Percentiles rank a stretch among this genome's conserved stretches.
phyloP scores from a whole-genome alignment of 2,113 vertebrate species.

The Chrysochloris asiatica region DNA sequence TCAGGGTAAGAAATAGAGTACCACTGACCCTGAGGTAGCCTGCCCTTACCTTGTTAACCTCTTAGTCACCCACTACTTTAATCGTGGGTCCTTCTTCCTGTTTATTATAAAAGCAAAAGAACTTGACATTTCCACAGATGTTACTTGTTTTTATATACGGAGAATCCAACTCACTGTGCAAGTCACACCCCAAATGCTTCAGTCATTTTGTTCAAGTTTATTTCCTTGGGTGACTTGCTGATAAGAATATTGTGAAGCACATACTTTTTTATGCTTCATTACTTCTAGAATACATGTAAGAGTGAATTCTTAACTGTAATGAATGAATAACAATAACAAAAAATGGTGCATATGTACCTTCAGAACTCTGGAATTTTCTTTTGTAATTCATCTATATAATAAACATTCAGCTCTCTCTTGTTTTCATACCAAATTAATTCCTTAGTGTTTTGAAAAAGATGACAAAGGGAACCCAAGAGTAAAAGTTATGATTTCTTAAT shows the following conservation, averaged over 20 bases:
- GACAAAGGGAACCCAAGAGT: neutral
- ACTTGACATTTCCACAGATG: conserved; percentile 25
- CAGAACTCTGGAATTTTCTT: neutral
- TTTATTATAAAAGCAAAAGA: conserved; percentile 60
- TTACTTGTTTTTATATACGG: conserved; percentile 34
- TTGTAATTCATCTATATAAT: neutral
- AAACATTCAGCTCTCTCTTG: neutral
- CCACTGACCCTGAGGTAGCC: neutral
- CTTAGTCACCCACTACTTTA: neutral
- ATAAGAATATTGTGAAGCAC: neutral
- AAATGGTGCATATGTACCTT: neutral
- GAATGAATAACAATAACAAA: neutral
- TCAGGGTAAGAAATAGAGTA: neutral
- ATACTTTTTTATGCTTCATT: conserved; percentile 12
- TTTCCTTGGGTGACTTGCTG: neutral
- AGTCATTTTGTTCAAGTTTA: neutral
- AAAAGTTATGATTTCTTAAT: neutral
- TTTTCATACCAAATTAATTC: neutral
- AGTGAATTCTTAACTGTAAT: neutral
- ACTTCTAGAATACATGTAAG: neutral
- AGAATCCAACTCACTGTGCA: conserved; percentile 14
- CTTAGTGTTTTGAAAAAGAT: neutral
- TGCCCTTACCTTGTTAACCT: conserved; percentile 13
- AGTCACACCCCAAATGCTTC: neutral
- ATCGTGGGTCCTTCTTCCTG: neutral